phyloP scores from a whole-genome alignment of 2,113 vertebrate species.

The Phylloscopus trochiloides region DNA sequence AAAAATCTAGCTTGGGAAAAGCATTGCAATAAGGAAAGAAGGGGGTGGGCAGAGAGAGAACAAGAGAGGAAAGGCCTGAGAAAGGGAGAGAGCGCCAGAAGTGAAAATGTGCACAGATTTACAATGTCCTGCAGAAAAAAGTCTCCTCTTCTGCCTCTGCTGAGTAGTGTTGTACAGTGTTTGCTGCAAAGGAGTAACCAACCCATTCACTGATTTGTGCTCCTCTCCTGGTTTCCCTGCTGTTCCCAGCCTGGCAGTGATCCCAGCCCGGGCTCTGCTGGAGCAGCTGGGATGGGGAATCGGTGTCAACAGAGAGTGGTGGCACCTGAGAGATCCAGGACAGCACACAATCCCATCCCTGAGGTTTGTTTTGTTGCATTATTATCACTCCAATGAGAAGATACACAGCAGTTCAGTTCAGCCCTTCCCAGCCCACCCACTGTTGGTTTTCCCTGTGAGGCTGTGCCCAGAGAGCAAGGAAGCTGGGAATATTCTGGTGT shows the following conservation, averaged over 20 bases:
- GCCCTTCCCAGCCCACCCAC: not conserved
- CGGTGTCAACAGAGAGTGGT: accelerated
- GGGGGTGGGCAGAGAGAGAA: not conserved
- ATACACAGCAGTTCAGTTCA: no score
- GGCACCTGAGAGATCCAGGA: not conserved
- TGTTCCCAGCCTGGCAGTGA: not conserved
- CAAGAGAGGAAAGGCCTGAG: not conserved
- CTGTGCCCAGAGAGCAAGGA: not conserved
- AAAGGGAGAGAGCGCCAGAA: not conserved
- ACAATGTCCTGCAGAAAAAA: not conserved
- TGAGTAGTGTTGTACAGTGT: not conserved
- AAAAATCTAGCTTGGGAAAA: not conserved
- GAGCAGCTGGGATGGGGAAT: not conserved
- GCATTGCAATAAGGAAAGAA: not conserved
- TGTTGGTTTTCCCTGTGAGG: not conserved
- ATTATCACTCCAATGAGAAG: not conserved
- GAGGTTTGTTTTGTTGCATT: not conserved
- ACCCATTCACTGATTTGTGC: no score
- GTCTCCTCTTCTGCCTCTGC: not conserved
- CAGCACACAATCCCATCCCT: accelerated
- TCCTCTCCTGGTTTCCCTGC: accelerated
- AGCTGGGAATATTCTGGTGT: not conserved
- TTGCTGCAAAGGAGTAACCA: not conserved
- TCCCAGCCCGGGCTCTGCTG: not conserved
- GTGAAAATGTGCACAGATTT: not conserved